These are phyloP conservation scores for Diploptera punctata DNA, from an alignment of 2,888 invertebrate species.

Conservation along the genomic window DNA sequence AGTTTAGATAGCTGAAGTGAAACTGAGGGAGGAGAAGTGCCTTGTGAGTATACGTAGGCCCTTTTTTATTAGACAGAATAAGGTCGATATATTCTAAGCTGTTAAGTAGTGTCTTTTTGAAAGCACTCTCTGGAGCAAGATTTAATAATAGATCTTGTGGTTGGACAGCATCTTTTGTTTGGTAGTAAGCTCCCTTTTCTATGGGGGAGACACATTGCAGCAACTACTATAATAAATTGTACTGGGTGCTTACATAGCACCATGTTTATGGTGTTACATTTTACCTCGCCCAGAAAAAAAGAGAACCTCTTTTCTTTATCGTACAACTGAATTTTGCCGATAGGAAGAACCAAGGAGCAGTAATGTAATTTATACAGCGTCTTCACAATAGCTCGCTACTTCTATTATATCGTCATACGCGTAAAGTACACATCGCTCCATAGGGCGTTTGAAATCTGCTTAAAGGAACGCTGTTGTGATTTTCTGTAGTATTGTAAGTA, in stretches of 20 bases:
- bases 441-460: no score
- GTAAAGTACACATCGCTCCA: no score
- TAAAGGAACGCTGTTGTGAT: no score
- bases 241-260: not conserved
- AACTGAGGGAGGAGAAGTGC: no score
- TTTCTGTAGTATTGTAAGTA: no score
- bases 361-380: no score
- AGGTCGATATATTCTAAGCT: constrained; percentile 14
- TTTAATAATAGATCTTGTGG: constrained; percentile 11
- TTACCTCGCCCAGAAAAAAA: no score
- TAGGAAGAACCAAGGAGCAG: not conserved
- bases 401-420: no score
- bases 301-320: constrained; percentile 1
- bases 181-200: no score
- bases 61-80: constrained; percentile 7
- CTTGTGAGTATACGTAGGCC: not conserved
- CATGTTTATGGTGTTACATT: not conserved
- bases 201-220: constrained; percentile 13
- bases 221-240: constrained; percentile 6
- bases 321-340: constrained; percentile 2
- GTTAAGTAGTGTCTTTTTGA: not conserved
- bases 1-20: no score
- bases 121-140: not conserved
- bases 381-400: no score
- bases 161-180: constrained; percentile 13